Evolutionary conservation across 1,140 invertebrate genomes (phyloP), one percentile per base, ranked within the genome.

Genomic region (Neodiprion pinetum): DNA sequence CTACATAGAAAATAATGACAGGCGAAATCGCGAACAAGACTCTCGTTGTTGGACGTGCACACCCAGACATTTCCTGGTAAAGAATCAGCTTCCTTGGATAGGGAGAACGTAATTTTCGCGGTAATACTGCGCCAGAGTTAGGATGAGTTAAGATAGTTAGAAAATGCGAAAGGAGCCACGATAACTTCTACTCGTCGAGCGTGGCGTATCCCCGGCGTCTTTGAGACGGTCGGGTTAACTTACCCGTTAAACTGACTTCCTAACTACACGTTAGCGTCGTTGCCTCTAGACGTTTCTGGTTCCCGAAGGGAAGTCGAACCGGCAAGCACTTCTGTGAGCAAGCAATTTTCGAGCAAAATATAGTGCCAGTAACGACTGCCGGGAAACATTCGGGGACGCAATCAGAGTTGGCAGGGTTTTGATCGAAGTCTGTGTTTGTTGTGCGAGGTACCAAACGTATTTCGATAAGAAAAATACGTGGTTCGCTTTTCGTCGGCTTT

Each of bases 181-280:
- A 61, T 61, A 61, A 61, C 53, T 61, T 61, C 53, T 61, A 17
- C 53, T 61, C 53, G n/a, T 61, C 53, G 14, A 61, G 53, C 53
- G 5, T 61, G n/a, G 11, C 11, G 53, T 14, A 17, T 12, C 53
- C 53, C 53, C 53, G 8, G 53, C 53, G 53, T 61, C 53, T 61
- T 61, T 61, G 53, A 61, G 53, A 61, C 53, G 53, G 53, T 17
- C 9, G 53, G 3, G 53, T 61, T 61, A 61, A 61, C 53, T 61
- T 61, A 61, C 53, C 53, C 53, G 53, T 61, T 61, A 61, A 61
- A 61, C 53, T 61, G 53, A 61, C 53, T 61, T 61, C 53, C 53
- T 61, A 61, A 61, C 53, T 61, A 17, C n/a, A 61, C 53, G 53
- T 12, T 17, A 61, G 53, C 53, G 53, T 14, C 53, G 53, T 61